Evolutionary conservation across 2,888 invertebrate genomes (phyloP).

Genomic region (Acrocera orbiculus): DNA sequence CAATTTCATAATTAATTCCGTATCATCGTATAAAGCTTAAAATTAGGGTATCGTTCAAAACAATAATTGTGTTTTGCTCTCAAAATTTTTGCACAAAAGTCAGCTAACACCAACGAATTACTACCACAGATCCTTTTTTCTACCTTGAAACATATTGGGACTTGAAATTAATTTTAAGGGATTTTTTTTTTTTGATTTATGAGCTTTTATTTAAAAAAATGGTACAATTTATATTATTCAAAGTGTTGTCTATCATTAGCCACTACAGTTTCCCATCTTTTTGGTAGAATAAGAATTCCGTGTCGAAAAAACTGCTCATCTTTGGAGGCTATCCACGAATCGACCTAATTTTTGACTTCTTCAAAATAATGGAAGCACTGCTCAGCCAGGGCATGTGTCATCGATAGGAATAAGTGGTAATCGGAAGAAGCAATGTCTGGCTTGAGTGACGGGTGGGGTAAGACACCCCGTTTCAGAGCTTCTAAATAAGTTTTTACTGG

Average conservation of each 20-base stretch:
- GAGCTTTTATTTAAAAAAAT: neutral
- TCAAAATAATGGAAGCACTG: conserved; percentile 13
- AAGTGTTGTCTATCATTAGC: conserved; percentile 14
- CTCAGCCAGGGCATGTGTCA: conserved; percentile 7
- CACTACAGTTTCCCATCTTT: conserved; percentile 12
- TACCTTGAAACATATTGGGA: no score
- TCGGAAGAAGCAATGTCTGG: conserved; percentile 5
- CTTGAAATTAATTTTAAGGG: neutral
- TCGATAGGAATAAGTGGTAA: conserved; percentile 5
- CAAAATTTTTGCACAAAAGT: no score
- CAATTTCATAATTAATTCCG: no score
- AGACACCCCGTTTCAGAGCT: conserved; percentile 2
- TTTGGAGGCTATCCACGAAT: conserved; percentile 11
- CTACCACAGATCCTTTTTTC: no score
- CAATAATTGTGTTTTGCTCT: no score
- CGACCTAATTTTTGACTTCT: conserved; percentile 7
- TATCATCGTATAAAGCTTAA: no score
- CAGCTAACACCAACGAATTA: no score
- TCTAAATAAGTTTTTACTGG: conserved; percentile 3
- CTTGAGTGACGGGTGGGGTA: conserved; percentile 6
- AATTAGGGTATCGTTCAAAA: no score
- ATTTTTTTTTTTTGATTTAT: neutral
- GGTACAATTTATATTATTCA: conserved; percentile 2
- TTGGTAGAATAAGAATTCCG: conserved; percentile 11
- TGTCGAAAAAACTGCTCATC: conserved; percentile 9